These are phyloP conservation scores for Ferdinandea cuprea DNA, from an alignment of 2,888 invertebrate genomes.

Conservation along the genomic window DNA sequence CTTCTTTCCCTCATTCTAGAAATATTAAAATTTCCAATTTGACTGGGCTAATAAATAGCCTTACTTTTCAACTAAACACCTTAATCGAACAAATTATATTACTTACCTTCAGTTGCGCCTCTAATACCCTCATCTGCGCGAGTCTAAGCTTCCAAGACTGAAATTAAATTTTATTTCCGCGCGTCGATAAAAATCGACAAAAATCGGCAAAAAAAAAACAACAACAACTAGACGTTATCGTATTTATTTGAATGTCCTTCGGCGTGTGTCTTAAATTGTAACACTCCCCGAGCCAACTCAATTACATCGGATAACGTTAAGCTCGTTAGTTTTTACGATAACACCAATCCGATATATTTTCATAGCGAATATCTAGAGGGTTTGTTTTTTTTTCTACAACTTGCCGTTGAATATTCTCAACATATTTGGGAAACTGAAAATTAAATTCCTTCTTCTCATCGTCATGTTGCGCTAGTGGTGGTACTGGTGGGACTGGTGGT, in stretches of 20 bases:
- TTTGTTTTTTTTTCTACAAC: conserved; percentile 4
- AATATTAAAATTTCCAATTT: too few species aligned
- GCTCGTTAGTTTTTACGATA: conserved; percentile 74
- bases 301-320: conserved; percentile 53
- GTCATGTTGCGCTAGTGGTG: too few species aligned
- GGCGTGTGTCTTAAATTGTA: conserved; percentile 44
- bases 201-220: conserved; percentile 15
- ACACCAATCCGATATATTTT: conserved; percentile 62
- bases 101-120: too few species aligned
- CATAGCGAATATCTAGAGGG: conserved; percentile 27
- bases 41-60: background rate
- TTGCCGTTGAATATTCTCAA: background rate
- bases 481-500: too few species aligned
- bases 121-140: background rate
- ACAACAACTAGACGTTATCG: conserved; percentile 25
- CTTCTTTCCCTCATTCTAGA: too few species aligned
- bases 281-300: conserved; percentile 54
- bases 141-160: background rate
- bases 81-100: too few species aligned
- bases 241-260: conserved; percentile 51
- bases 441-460: conserved; percentile 49
- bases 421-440: conserved; percentile 34
- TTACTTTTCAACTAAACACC: too few species aligned
- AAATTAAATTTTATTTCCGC: conserved; percentile 39
- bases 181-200: conserved; percentile 26